Conservation (phyloP, 2,113 vertebrate genomes). For the Diglossa brunneiventris region DNA sequence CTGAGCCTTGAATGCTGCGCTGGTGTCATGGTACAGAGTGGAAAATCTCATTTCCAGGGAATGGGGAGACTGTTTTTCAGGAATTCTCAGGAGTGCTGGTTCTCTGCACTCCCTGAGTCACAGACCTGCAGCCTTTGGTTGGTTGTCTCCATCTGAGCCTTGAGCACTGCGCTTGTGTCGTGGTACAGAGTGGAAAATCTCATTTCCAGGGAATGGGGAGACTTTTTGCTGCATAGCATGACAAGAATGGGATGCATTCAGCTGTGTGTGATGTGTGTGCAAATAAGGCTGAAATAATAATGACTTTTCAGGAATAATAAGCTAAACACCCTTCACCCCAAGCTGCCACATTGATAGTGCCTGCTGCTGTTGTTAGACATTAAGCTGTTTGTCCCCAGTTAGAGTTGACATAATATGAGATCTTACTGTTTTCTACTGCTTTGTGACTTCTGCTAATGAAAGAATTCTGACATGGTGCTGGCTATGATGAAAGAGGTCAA, state of each 20-base stretch:
- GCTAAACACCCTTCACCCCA: slow-evolving; percentile 4
- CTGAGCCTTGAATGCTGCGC: too few species aligned
- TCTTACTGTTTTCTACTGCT: slow-evolving; percentile 27
- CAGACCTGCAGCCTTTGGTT: neutral
- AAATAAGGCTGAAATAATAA: slow-evolving; percentile 46
- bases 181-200: neutral
- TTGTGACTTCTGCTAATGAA: slow-evolving; percentile 4
- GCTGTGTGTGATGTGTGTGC: neutral
- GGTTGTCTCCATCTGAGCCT: neutral
- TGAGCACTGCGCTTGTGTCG: rapidly evolving
- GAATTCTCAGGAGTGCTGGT: rapidly evolving
- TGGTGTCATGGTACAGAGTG: too few species aligned
- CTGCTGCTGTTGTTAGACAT: slow-evolving; percentile 18
- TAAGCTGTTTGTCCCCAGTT: neutral
- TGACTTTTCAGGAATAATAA: slow-evolving; percentile 28
- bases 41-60: neutral
- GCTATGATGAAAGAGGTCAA: slow-evolving; percentile 5
- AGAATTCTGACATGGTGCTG: slow-evolving; percentile 12
- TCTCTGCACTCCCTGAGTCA: neutral
- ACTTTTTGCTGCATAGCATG: neutral
- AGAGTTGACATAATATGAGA: neutral
- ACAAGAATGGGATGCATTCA: neutral
- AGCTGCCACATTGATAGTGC: neutral
- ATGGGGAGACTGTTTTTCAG: neutral
- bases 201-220: neutral